Evolutionary conservation across 2,113 vertebrate species (phyloP).

Genomic region (Daubentonia madagascariensis): DNA sequence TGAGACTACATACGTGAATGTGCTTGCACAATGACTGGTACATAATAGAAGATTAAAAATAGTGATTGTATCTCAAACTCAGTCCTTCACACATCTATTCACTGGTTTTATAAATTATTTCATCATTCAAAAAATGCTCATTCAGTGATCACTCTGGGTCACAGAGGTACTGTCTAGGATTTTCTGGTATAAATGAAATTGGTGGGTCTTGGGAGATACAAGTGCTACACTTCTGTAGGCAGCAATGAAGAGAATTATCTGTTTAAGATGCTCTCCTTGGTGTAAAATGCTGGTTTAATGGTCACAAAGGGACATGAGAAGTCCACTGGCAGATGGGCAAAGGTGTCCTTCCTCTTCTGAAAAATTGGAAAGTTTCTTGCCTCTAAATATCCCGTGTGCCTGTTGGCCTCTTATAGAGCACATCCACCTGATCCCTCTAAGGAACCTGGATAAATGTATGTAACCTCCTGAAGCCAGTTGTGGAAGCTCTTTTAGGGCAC

Average conservation of each 20-base stretch:
- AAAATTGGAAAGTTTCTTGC: not conserved
- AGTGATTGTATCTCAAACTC: not conserved
- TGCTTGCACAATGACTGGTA: not conserved
- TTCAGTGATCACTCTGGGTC: not conserved
- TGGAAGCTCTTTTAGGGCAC: not conserved
- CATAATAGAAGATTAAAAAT: not conserved
- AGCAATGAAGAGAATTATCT: not conserved
- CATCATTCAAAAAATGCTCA: not conserved
- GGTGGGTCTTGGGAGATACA: not conserved
- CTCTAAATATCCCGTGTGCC: not conserved
- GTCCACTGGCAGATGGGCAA: not conserved
- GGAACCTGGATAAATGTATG: not conserved
- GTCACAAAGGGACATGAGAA: not conserved
- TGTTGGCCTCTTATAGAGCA: not conserved
- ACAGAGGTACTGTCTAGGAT: not conserved
- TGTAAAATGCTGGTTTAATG: not conserved
- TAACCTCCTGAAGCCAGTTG: not conserved
- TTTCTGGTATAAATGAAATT: not conserved
- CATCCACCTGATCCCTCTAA: not conserved
- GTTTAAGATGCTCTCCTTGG: not conserved
- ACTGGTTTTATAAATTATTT: not conserved
- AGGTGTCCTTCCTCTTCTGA: not conserved
- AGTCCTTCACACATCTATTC: not conserved
- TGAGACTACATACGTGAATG: not conserved
- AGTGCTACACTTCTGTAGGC: not conserved